Evolutionary conservation across 2,888 invertebrate genomes (phyloP).

Genomic region (Agrochola lychnidis): DNA sequence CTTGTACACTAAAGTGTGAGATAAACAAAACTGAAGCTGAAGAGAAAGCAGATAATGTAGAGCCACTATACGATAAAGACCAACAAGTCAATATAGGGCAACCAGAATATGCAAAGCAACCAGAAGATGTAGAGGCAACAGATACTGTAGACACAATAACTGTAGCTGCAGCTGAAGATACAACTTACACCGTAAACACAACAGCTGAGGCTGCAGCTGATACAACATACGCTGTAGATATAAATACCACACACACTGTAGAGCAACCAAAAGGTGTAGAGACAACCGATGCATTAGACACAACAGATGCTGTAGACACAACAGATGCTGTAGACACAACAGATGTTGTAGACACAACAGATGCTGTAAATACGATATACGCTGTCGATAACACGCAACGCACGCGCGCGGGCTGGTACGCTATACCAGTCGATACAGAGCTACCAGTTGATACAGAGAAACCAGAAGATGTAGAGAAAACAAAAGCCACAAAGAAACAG

Average conservation of each 20-base stretch:
- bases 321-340: background rate
- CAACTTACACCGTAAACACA: background rate
- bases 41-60: background rate
- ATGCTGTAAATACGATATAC: background rate
- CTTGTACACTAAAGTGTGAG: constrained; percentile 12
- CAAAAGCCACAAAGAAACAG: background rate
- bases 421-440: background rate
- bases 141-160: background rate
- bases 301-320: background rate
- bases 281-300: background rate
- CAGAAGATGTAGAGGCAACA: background rate
- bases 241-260: background rate
- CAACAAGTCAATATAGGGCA: background rate
- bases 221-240: background rate
- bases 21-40: background rate
- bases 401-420: too few species aligned
- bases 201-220: background rate
- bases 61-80: background rate
- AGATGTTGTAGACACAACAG: background rate
- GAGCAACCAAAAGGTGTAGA: background rate
- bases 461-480: background rate
- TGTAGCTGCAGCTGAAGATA: background rate
- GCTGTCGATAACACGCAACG: too few species aligned
- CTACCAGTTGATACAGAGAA: background rate
- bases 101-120: background rate